Base-by-base conservation (phyloP, 2,113 vertebrate genomes). In the Pterophyllum scalare region DNA sequence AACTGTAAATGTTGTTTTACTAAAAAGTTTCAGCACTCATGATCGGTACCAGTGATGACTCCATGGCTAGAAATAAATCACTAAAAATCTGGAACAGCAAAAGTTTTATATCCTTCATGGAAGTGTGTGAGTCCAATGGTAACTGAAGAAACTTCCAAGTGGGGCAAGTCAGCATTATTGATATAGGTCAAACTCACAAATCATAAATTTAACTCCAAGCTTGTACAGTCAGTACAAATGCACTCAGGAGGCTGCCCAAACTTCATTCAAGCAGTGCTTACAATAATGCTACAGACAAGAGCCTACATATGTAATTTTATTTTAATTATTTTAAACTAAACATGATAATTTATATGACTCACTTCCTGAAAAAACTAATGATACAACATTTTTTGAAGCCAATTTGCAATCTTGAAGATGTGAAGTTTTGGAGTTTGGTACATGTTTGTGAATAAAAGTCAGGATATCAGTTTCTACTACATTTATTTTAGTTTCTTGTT, bases 211-310 rank as follows among this genome's bases (percentile, higher is more conserved):
- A 43, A 43, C 35, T 67, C 22, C 40, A 46, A 46, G 64, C 22
- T 67, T 15, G 26, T 3, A 19, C 38, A 26, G 22, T 46, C 0
- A 5, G 0, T 28, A 49, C 15, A 70, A 22, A 49, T 0, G 5
- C 0, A 28, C 38, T 24, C 22, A 65, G 7, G 17, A 24, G 7
- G n/a, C 22, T 17, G 38, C 8, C 3, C 2, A 26, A 26, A 46
- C 22, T 26, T 15, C 35, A 43, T n/a, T 67, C 14, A 22, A 19
- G n/a, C 64, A 46, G 24, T 46, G 22, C 38, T 26, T 46, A 67
- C 22, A 67, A 24, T 19, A 67, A 67, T 67, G 22, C 40, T 67
- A 19, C 22, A 26, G 64, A 67, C 8, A 46, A 67, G 64, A 49
- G 2, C 5, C 26, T 20, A 49, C 5, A 49, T 49, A 26, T 67